Base-by-base conservation (phyloP, 2,797 vertebrate species). In the Ctenochaetus hawaiiensis region DNA sequence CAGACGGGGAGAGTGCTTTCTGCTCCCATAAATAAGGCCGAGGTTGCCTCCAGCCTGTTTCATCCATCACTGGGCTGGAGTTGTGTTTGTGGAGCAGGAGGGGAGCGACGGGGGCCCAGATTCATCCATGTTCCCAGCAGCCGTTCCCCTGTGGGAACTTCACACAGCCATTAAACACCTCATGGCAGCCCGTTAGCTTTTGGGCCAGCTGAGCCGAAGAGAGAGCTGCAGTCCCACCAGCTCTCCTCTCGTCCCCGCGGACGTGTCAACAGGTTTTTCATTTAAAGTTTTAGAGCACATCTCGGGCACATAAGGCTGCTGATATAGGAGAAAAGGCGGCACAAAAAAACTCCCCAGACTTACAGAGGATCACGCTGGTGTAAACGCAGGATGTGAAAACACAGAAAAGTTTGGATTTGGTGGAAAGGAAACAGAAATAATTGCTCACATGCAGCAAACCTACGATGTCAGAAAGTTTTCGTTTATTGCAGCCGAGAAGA, bases 161-260 rank as follows among this genome's bases (percentile, higher is more conserved):
- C 88, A 81, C 74, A 77, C 90, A 86, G 90, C 92, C 87, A 89
- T 93, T 93, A 93, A 94, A 94, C 91, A 92, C 93, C 91, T 93
- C 91, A 78, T 90, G 92, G 91, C 91, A 92, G 92, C 80, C 90
- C 62, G 85, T 77, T 79, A 84, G 91, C 85, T 72, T 56, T 84
- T 8, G 80, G 86, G 62, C 88, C 89, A 89, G 89, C 84, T 86
- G 84, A 87, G 86, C 64, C n/a, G 62, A 67, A 69, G 80, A 88
- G 77, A 80, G 84, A 64, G 13, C 74, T 16, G 75, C 65, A 37
- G 65, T 79, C 89, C 86, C 91, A 56, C 76, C 11, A 47, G 87
- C 70, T 67, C 69, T 67, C 65, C 67, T 1, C 78, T 6, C 7
- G 59, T 90, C 90, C 82, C 78, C 2, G 30, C 1, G 80, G 91